Conservation (phyloP, 2,797 vertebrate genomes). For the Xiphophorus birchmanni region DNA sequence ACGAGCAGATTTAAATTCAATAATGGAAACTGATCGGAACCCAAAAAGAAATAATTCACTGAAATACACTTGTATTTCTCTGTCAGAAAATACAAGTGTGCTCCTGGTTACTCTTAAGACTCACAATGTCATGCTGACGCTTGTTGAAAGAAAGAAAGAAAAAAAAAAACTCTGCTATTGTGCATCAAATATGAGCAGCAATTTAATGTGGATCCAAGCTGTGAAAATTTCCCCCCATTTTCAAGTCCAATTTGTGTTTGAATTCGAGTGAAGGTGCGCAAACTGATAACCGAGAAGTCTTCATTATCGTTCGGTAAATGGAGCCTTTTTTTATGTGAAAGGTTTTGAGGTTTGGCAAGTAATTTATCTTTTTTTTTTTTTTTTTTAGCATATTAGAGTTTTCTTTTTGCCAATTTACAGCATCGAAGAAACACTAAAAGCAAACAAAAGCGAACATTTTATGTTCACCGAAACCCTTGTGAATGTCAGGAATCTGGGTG, state of each 20-base stretch:
- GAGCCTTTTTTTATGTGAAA: neutral
- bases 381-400: neutral
- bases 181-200: conserved; percentile 2
- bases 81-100: neutral
- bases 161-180: neutral
- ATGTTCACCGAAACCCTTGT: neutral
- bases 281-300: neutral
- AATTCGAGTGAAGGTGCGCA: neutral
- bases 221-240: neutral
- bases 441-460: neutral
- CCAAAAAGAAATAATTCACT: neutral
- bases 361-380: neutral
- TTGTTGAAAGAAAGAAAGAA: neutral
- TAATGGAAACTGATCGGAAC: too few species aligned
- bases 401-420: neutral
- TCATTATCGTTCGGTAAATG: neutral
- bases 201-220: conserved; percentile 2
- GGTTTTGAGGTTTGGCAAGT: neutral
- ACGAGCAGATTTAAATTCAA: neutral
- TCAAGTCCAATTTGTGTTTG: neutral
- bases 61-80: too few species aligned
- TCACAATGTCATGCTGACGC: neutral
- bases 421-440: neutral
- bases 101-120: neutral
- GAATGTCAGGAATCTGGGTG: neutral